These are phyloP conservation scores for Brienomyrus brachyistius DNA, from an alignment of 2,113 vertebrate species.

Conservation along the genomic window DNA sequence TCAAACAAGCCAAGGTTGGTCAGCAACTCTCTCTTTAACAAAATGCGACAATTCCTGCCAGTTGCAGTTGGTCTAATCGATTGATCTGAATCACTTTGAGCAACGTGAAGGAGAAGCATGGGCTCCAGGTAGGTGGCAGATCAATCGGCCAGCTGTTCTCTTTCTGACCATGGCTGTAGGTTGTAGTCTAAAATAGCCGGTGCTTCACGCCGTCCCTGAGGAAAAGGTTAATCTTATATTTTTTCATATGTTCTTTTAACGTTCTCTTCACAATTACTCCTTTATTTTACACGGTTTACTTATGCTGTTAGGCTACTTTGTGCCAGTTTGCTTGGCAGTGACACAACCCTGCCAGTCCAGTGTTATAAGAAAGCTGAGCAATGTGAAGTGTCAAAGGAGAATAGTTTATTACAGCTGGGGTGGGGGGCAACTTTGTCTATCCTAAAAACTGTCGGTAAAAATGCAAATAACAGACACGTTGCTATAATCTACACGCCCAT, in stretches of 20 bases:
- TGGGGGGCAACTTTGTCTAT: neutral
- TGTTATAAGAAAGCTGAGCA: neutral
- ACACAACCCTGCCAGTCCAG: too few relatives aligned
- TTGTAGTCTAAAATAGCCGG: neutral
- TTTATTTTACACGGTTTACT: too few relatives aligned
- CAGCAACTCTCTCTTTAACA: neutral
- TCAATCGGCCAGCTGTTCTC: neutral
- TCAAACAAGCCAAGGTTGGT: neutral
- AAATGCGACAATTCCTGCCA: neutral
- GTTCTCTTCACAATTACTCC: neutral
- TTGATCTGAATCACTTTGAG: neutral
- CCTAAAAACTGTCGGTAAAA: neutral
- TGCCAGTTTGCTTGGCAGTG: too few relatives aligned
- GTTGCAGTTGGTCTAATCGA: neutral
- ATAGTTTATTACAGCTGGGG: neutral
- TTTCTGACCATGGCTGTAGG: neutral
- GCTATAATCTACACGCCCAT: neutral
- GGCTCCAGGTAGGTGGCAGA: neutral
- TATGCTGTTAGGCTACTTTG: too few relatives aligned
- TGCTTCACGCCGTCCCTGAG: neutral
- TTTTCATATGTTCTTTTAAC: neutral
- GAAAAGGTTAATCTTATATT: neutral
- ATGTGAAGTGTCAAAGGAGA: neutral
- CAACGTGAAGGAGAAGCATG: neutral
- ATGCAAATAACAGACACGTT: neutral